Percentiles rank a stretch among this genome's conserved stretches.
Conservation (phyloP, 1,140 invertebrate species). For the Drosophila sp. region DNA sequence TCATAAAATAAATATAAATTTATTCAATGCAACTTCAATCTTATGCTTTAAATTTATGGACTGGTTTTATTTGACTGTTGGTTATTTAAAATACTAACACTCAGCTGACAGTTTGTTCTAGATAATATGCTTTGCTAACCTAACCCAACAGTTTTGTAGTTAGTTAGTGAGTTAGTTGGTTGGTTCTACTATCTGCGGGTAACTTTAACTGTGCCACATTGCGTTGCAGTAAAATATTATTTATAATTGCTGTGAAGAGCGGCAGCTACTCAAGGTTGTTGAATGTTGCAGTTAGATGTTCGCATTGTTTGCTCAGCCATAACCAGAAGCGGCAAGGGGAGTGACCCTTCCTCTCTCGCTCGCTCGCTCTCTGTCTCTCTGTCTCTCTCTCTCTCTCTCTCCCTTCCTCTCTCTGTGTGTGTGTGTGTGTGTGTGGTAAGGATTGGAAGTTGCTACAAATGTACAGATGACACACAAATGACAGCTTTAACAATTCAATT, state of each 20-base stretch:
- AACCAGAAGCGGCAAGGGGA: neutral
- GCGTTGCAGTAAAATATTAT: slow-evolving; percentile 35
- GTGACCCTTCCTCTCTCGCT: neutral
- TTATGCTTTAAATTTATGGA: too few relatives aligned
- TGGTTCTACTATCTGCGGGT: neutral
- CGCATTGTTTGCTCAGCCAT: slow-evolving; percentile 68
- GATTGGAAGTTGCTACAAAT: slow-evolving; percentile 19
- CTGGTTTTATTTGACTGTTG: too few relatives aligned
- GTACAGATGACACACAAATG: slow-evolving; percentile 43
- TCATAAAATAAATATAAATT: too few relatives aligned
- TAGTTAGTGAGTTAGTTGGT: slow-evolving; percentile 2
- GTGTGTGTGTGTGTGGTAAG: neutral
- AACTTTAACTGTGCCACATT: slow-evolving; percentile 41
- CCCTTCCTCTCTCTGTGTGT: neutral
- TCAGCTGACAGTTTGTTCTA: too few relatives aligned
- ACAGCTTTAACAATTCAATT: slow-evolving; percentile 50
- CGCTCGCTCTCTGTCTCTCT: neutral
- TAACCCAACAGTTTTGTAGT: slow-evolving; percentile 12
- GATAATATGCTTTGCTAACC: slow-evolving; percentile 3
- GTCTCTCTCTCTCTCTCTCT: neutral
- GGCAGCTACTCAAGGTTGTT: slow-evolving; percentile 69
- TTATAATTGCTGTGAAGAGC: slow-evolving; percentile 21
- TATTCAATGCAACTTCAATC: too few relatives aligned
- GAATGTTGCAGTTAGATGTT: slow-evolving; percentile 76
- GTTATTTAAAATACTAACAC: too few relatives aligned